These are phyloP conservation scores for Drosophila subobscura DNA, from an alignment of 1,140 invertebrate species.

Conservation along the genomic window DNA sequence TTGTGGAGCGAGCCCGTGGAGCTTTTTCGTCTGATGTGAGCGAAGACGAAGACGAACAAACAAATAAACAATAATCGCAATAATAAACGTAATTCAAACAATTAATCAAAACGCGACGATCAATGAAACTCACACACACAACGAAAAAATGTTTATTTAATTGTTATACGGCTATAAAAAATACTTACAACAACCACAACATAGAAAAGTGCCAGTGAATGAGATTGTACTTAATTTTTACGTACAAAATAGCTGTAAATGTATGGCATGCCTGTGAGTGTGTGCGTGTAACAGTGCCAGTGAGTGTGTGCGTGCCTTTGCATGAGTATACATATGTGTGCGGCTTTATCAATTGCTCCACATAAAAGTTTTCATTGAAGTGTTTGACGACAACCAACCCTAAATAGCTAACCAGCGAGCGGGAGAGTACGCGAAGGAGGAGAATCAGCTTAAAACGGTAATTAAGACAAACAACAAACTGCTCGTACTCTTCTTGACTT, in stretches of 20 bases:
- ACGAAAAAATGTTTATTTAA: slow-evolving; percentile 48
- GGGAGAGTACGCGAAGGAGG: neutral
- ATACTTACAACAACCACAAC: slow-evolving; percentile 34
- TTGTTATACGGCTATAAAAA: slow-evolving; percentile 40
- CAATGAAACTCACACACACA: slow-evolving; percentile 57
- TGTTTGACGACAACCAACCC: slow-evolving; percentile 65
- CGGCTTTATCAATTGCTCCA: slow-evolving; percentile 79
- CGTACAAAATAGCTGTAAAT: slow-evolving; percentile 63
- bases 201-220: slow-evolving; percentile 73
- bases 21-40: slow-evolving; percentile 10
- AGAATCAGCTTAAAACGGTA: slow-evolving; percentile 74
- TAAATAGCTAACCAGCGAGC: slow-evolving; percentile 3
- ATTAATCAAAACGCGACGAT: slow-evolving; percentile 80
- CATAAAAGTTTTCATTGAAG: slow-evolving; percentile 73
- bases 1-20: slow-evolving; percentile 11
- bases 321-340: slow-evolving; percentile 25
- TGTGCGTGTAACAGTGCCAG: slow-evolving; percentile 22
- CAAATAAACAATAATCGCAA: slow-evolving; percentile 50
- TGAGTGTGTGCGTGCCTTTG: slow-evolving; percentile 15
- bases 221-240: slow-evolving; percentile 79
- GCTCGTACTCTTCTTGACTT: slow-evolving; percentile 46
- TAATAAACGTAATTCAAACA: slow-evolving; percentile 80
- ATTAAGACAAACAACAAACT: slow-evolving; percentile 73
- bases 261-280: slow-evolving; percentile 18
- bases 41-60: slow-evolving; percentile 9